These are phyloP conservation scores for Stenolophus ochropezus DNA, from an alignment of 2,888 invertebrate species.

Conservation along the genomic window DNA sequence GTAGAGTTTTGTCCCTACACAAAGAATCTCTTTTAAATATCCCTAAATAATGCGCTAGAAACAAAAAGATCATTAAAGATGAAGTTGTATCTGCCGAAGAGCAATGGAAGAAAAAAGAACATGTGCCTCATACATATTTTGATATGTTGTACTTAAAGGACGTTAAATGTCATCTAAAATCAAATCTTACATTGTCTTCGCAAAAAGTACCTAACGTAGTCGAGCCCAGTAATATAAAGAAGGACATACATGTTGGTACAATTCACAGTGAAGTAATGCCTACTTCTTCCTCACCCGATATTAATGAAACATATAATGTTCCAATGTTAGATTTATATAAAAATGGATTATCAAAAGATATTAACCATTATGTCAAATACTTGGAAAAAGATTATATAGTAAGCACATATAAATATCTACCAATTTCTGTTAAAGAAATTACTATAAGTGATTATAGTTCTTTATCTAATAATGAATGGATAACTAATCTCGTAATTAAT, in stretches of 20 bases:
- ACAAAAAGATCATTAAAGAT: background rate
- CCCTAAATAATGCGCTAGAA: background rate
- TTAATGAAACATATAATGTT: no score
- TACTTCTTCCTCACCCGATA: no score
- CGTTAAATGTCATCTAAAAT: background rate
- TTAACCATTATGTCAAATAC: no score
- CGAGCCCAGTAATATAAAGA: no score
- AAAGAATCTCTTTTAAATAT: slow-evolving; percentile 6
- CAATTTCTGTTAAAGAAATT: no score
- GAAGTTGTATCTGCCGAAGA: background rate
- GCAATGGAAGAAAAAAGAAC: background rate
- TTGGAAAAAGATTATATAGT: no score
- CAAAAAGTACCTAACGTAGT: background rate
- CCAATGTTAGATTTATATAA: no score
- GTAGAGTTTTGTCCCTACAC: background rate
- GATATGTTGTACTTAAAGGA: background rate
- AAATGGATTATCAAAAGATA: no score
- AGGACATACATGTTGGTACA: no score
- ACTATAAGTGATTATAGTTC: no score
- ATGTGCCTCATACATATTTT: background rate
- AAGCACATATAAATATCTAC: no score
- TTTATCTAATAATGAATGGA: background rate
- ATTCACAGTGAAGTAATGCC: no score
- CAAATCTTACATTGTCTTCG: background rate
- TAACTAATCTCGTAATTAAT: background rate